phyloP scores from a whole-genome alignment of 92 coral and sea anemone genomes.

The Zoanthus sansibaricus region DNA sequence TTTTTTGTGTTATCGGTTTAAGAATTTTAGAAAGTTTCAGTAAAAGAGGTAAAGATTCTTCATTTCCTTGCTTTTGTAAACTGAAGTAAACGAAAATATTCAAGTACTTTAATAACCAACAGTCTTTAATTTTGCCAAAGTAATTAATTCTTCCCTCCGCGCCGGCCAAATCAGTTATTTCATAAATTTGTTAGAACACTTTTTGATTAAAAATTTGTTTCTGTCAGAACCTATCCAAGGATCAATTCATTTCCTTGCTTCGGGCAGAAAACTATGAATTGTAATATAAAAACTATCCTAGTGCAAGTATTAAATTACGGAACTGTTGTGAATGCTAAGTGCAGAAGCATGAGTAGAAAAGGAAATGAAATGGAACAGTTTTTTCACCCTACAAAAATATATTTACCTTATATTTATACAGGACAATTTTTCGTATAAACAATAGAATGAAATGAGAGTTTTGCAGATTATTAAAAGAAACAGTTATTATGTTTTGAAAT shows the following conservation, averaged over 20 bases:
- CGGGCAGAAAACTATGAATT: slow-evolving; percentile 6
- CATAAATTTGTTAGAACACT: slow-evolving; percentile 37
- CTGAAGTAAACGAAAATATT: background rate
- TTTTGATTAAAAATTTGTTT: slow-evolving; percentile 48
- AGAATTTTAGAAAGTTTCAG: background rate
- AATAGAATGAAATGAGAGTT: slow-evolving; percentile 21
- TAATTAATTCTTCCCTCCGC: slow-evolving; percentile 46
- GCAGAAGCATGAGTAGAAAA: background rate
- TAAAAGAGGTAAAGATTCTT: background rate
- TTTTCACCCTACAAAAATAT: slow-evolving; percentile 2
- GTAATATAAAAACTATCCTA: slow-evolving; percentile 5
- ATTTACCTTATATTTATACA: slow-evolving; percentile 24
- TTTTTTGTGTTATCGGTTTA: background rate
- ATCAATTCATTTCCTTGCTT: slow-evolving; percentile 34
- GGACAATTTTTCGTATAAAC: slow-evolving; percentile 40
- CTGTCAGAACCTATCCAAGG: slow-evolving; percentile 33
- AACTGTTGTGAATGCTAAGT: slow-evolving; percentile 21
- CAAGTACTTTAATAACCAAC: slow-evolving; percentile 34
- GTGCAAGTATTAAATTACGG: slow-evolving; percentile 39
- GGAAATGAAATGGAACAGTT: slow-evolving; percentile 38
- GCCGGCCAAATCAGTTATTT: slow-evolving; percentile 38
- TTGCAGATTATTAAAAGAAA: slow-evolving; percentile 29
- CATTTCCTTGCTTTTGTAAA: background rate
- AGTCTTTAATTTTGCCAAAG: slow-evolving; percentile 46
- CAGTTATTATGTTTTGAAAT: slow-evolving; percentile 12